Conservation (phyloP, 2,888 invertebrate genomes). For the Drosophila algonquin region DNA sequence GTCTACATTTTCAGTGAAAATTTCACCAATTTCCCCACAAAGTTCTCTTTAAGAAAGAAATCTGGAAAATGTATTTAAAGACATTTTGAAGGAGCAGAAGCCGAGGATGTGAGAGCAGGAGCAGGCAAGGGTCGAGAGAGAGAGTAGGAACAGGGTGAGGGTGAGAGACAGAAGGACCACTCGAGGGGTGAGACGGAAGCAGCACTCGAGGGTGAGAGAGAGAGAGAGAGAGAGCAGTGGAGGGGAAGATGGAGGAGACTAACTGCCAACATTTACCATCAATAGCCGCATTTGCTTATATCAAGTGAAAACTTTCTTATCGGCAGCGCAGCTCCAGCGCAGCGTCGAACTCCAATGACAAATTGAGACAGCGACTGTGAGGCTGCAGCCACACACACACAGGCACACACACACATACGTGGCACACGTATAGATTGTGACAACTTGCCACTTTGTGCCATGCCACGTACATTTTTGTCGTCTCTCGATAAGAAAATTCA, state of each 20-base stretch:
- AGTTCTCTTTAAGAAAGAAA: slow-evolving; percentile 6
- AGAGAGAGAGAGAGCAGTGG: neutral
- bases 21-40: neutral
- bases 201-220: too few species aligned
- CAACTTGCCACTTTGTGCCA: slow-evolving; percentile 76
- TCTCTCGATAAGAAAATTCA: slow-evolving; percentile 78
- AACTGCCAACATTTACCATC: slow-evolving; percentile 63
- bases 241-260: slow-evolving; percentile 18
- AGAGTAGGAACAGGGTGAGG: too few species aligned
- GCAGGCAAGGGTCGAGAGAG: too few species aligned
- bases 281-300: slow-evolving; percentile 69
- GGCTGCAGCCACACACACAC: slow-evolving; percentile 14
- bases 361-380: slow-evolving; percentile 60
- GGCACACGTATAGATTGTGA: slow-evolving; percentile 54
- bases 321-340: slow-evolving; percentile 63
- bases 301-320: slow-evolving; percentile 72
- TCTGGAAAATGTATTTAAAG: slow-evolving; percentile 25
- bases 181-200: too few species aligned
- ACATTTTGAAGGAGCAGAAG: slow-evolving; percentile 4
- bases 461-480: slow-evolving; percentile 73
- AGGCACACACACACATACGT: slow-evolving; percentile 7
- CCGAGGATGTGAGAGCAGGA: too few species aligned
- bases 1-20: neutral
- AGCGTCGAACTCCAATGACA: slow-evolving; percentile 74
- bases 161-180: too few species aligned